Conservation (phyloP, 1,140 invertebrate species). For the Zaprionus nigranus region DNA sequence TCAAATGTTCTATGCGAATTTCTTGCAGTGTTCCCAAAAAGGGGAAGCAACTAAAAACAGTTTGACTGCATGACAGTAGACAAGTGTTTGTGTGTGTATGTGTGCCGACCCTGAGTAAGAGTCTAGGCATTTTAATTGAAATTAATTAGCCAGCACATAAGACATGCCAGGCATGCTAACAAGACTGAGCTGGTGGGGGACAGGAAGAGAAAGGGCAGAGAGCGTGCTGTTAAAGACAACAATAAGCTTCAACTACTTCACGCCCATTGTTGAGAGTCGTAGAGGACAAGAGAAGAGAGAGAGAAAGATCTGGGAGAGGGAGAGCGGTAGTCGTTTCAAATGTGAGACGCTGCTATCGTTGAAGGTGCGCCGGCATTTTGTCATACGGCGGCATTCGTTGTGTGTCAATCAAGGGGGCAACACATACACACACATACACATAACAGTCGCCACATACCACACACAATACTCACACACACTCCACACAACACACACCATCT, state of each 20-base stretch:
- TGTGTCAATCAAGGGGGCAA: conserved; percentile 71
- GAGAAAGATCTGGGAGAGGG: not conserved
- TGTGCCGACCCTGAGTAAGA: conserved; percentile 40
- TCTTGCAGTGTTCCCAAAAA: conserved; percentile 21
- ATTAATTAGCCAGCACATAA: conserved; percentile 73
- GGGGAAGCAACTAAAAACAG: not conserved
- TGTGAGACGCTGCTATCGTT: conserved; percentile 44
- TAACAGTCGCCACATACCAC: not conserved
- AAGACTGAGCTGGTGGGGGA: conserved; percentile 1
- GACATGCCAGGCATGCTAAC: conserved; percentile 63
- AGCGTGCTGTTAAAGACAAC: conserved; percentile 37
- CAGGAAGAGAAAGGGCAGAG: not conserved
- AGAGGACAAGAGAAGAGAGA: conserved; percentile 2
- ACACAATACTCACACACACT: not conserved
- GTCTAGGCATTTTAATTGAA: conserved; percentile 82
- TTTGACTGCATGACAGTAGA: not conserved
- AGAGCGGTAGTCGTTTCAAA: conserved; percentile 40
- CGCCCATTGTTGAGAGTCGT: conserved; percentile 78
- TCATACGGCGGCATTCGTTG: conserved; percentile 59
- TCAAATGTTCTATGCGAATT: conserved; percentile 71
- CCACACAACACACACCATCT: not conserved
- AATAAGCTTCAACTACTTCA: conserved; percentile 70
- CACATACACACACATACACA: not conserved
- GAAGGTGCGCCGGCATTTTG: conserved; percentile 60
- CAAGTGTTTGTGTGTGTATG: not conserved